Conservation (phyloP, 2,113 vertebrate genomes). For the Eptesicus fuscus region DNA sequence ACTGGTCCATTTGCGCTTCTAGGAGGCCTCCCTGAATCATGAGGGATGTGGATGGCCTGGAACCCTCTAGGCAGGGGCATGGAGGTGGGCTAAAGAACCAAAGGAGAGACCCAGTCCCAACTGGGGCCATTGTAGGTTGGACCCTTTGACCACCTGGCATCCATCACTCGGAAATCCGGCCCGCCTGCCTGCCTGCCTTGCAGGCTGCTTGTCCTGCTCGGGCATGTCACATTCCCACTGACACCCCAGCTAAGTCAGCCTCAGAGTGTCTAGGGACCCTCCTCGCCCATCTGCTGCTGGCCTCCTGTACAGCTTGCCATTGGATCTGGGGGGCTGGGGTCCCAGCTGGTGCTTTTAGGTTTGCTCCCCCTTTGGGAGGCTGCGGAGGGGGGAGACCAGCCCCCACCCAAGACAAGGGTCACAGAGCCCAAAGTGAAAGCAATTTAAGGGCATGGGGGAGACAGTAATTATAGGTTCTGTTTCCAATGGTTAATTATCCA, state of each 20-base stretch:
- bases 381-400: not conserved
- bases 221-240: conserved; percentile 34
- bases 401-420: conserved; percentile 42
- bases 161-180: conserved; percentile 48
- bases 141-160: conserved; percentile 22
- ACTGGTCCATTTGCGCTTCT: not conserved
- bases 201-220: conserved; percentile 29
- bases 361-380: conserved; percentile 10
- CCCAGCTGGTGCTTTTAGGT: conserved; percentile 58
- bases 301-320: conserved; percentile 34
- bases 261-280: conserved; percentile 28
- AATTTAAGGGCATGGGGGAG: conserved; percentile 43
- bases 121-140: not conserved
- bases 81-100: not conserved
- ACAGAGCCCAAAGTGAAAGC: conserved; percentile 48
- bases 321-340: not conserved
- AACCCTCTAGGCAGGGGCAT: not conserved
- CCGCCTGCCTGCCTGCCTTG: conserved; percentile 8
- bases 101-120: not conserved
- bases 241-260: conserved; percentile 47
- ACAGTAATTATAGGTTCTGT: conserved; percentile 51
- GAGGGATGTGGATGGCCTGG: not conserved
- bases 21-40: not conserved
- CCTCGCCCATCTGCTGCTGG: conserved; percentile 36
- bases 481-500: conserved; percentile 62